Conservation (phyloP, 2,797 vertebrate genomes). For the Microctenopoma lineatum region DNA sequence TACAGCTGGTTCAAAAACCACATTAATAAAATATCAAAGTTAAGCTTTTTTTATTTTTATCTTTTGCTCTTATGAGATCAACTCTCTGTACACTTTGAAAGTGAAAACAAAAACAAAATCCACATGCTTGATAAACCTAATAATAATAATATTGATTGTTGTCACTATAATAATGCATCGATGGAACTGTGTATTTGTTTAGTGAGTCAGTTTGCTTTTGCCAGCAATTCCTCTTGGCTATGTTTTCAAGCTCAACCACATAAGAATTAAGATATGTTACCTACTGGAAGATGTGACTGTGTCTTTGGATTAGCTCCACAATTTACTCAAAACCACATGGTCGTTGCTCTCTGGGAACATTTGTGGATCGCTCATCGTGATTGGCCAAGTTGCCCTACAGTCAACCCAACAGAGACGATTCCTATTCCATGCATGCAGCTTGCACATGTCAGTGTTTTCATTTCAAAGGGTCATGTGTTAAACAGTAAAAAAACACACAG, state of each 20-base stretch:
- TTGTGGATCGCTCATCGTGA: conserved; percentile 61
- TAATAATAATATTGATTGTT: conserved; percentile 16
- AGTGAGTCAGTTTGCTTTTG: conserved; percentile 32
- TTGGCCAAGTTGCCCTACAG: conserved; percentile 44
- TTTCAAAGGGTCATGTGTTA: conserved; percentile 21
- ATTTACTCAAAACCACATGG: conserved; percentile 46
- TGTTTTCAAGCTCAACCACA: conserved; percentile 32
- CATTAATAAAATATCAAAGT: conserved; percentile 51
- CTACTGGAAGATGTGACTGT: conserved; percentile 21
- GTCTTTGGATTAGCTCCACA: conserved; percentile 43
- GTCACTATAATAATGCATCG: conserved; percentile 17
- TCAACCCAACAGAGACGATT: conserved; percentile 39
- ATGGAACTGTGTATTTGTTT: conserved; percentile 22
- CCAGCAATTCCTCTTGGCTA: conserved; percentile 39
- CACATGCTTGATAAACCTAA: conserved; percentile 34
- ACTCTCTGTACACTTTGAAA: conserved; percentile 39
- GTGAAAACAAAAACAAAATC: conserved; percentile 46
- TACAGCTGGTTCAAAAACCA: conserved; percentile 50
- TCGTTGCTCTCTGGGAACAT: conserved; percentile 71
- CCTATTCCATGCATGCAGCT: background rate
- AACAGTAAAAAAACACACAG: conserved; percentile 34
- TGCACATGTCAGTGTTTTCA: no score
- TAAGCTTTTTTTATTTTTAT: conserved; percentile 22
- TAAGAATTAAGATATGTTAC: conserved; percentile 62
- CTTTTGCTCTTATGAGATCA: conserved; percentile 32